Conservation (phyloP, 2,797 vertebrate genomes). For the Bothrops alternatus region DNA sequence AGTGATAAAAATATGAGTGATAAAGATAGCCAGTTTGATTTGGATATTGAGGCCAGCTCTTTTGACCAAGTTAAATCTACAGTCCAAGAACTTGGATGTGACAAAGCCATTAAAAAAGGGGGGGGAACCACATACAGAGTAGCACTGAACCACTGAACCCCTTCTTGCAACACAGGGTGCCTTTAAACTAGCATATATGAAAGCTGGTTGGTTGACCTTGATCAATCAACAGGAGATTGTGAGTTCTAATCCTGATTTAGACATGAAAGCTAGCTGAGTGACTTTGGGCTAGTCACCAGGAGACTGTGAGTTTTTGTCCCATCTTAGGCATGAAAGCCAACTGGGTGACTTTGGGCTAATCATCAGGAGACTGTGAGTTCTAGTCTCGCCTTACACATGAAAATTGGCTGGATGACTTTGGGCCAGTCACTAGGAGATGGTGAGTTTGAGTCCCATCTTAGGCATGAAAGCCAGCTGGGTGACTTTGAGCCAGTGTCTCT, state of each 20-base stretch:
- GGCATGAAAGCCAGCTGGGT: neutral
- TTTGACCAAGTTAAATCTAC: neutral
- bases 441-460: neutral
- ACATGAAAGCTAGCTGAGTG: neutral
- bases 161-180: neutral
- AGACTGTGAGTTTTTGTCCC: neutral
- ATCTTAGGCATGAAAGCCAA: neutral
- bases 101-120: neutral
- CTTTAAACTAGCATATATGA: neutral
- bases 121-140: neutral
- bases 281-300: neutral
- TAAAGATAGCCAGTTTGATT: neutral
- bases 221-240: neutral
- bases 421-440: neutral
- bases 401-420: neutral
- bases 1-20: neutral
- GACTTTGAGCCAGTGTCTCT: too few species aligned
- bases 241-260: neutral
- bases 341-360: too few species aligned
- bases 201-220: neutral
- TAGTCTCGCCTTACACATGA: neutral
- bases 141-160: neutral
- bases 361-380: neutral
- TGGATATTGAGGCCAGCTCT: neutral
- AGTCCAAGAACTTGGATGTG: neutral